phyloP scores from a whole-genome alignment of 2,888 invertebrate species.

The Aleiodes leptofemur region DNA sequence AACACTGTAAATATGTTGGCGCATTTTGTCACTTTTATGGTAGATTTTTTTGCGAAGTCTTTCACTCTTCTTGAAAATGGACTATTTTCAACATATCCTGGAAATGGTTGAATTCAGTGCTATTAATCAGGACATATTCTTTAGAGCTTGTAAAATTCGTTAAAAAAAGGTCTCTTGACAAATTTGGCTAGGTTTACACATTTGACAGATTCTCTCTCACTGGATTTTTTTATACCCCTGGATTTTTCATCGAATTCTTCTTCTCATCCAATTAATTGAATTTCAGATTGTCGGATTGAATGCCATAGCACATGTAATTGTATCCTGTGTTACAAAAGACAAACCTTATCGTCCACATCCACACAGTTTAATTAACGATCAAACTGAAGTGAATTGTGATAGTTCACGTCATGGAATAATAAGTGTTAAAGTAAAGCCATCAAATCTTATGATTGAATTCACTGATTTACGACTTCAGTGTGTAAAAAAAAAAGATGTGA shows the following conservation, averaged over 20 bases:
- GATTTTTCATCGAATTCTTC: slow-evolving; percentile 3
- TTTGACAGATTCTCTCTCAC: no score
- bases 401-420: slow-evolving; percentile 87
- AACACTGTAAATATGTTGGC: no score
- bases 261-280: slow-evolving; percentile 36
- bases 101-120: no score
- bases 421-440: slow-evolving; percentile 85
- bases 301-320: slow-evolving; percentile 79
- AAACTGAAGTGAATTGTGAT: slow-evolving; percentile 82
- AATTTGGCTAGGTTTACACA: no score
- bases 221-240: no score
- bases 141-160: no score
- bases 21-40: no score
- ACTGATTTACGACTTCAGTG: slow-evolving; percentile 93
- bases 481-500: slow-evolving; percentile 95
- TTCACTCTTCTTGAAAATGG: no score
- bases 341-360: slow-evolving; percentile 78
- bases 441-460: slow-evolving; percentile 77
- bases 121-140: no score
- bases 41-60: background rate
- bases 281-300: slow-evolving; percentile 76
- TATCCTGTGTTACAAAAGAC: slow-evolving; percentile 81
- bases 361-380: slow-evolving; percentile 89
- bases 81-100: no score
- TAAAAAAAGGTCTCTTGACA: no score